Base-by-base conservation (phyloP, 2,888 invertebrate genomes). In the Zygaena filipendulae region DNA sequence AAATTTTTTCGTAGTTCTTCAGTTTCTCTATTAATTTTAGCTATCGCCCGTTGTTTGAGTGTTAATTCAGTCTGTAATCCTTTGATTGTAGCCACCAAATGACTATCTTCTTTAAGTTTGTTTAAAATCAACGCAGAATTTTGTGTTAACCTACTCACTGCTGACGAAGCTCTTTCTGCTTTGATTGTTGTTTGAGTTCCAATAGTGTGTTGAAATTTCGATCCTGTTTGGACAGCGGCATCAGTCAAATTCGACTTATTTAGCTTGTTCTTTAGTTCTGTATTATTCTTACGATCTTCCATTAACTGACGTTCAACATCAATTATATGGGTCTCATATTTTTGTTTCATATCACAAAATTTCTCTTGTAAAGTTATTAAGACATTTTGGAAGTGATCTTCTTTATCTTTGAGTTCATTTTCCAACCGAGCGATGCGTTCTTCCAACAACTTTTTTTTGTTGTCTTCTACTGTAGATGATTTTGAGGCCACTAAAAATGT, bases 1-100 rank as follows among this genome's bases (percentile, higher is more conserved):
- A 91, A 88, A 23, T 89, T 90, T 56, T 88, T 91, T 47, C 85
- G 84, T 31, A 88, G 60, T 36, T 92, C 91, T 20, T 91, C 90
- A 22, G 88, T 74, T 50, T 92, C 92, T 41, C 88, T 85, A 20
- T 87, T 88, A 25, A 91, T 70, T 39, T 88, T 87, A 18, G 82
- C 75, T 35, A 90, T 82, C 2, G 84, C 83, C 42, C 90, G 87
- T 47, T 91, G 91, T 58, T 91, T 91, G 16, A 84, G 84, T 3
- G 86, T 82, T 27, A 91, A 54, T 50, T 92, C 92, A 0, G 87
- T 63, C 53, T 91, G 88, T 50, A 92, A 68, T 2, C 91, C 91
- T 35, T 91, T 84, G 44, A 92, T 89, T 0, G 91, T 91, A 1
- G 91, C 90, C 12, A 91, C 61, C 24, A 92, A 74, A 68, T 92